Conservation (phyloP, 2,113 vertebrate species). For the Carassius gibelio region DNA sequence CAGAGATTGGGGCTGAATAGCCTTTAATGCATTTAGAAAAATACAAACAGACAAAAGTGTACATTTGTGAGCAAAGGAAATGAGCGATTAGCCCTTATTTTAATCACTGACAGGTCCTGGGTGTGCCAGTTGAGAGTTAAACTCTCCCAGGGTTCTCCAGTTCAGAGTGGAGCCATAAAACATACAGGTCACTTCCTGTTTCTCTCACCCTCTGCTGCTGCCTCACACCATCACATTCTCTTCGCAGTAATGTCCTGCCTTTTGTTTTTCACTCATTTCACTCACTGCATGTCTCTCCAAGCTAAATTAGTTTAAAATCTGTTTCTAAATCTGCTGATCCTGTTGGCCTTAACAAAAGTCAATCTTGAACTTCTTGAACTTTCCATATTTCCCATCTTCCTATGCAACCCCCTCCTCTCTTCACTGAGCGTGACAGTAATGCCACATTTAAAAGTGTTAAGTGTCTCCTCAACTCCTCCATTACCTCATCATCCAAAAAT, state of each 20-base stretch:
- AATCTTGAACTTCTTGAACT: not conserved
- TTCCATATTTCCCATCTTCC: not conserved
- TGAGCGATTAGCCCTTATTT: slow-evolving; percentile 41
- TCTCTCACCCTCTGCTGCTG: slow-evolving; percentile 40
- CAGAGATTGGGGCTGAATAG: not conserved
- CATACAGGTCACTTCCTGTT: slow-evolving; percentile 56
- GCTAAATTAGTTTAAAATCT: slow-evolving; percentile 11
- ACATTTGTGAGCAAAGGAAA: slow-evolving; percentile 38
- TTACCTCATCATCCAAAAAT: slow-evolving; percentile 65
- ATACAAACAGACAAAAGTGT: slow-evolving; percentile 33
- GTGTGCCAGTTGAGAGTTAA: slow-evolving; percentile 29
- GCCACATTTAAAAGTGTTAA: slow-evolving; percentile 20
- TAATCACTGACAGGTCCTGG: slow-evolving; percentile 20
- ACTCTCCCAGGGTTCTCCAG: slow-evolving; percentile 44
- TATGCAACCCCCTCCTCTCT: not conserved
- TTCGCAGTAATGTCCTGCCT: slow-evolving; percentile 25
- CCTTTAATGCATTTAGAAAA: slow-evolving; percentile 38
- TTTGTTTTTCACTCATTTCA: not conserved
- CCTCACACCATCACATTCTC: slow-evolving; percentile 36
- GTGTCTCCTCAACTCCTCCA: slow-evolving; percentile 47
- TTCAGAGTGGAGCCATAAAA: slow-evolving; percentile 26
- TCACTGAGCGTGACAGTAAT: slow-evolving; percentile 54
- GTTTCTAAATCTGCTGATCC: slow-evolving; percentile 15
- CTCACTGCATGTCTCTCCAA: not conserved
- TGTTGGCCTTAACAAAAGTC: not conserved